phyloP scores from a whole-genome alignment of 2,888 invertebrate species.

The Baccha elongata region DNA sequence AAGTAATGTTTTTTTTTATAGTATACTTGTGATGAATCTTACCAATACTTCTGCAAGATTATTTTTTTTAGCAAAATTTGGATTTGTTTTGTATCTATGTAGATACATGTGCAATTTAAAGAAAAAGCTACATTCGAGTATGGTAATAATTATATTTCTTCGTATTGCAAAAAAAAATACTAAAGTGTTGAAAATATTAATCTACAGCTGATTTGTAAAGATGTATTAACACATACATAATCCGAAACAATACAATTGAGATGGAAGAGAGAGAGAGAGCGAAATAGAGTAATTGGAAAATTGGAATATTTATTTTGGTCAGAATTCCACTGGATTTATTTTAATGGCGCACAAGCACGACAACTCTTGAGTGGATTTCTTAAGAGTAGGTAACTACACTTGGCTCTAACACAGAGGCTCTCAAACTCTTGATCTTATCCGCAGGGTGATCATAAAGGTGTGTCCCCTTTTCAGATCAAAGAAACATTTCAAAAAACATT shows the following conservation, averaged over 20 bases:
- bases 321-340: constrained; percentile 50
- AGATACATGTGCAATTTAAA: neutral
- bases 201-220: constrained; percentile 39
- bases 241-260: neutral
- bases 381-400: neutral
- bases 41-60: neutral
- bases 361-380: constrained; percentile 31
- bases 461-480: no score
- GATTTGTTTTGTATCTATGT: neutral
- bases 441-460: neutral
- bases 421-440: constrained; percentile 15
- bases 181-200: constrained; percentile 16
- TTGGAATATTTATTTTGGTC: constrained; percentile 40
- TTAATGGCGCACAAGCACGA: constrained; percentile 50
- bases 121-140: constrained; percentile 12
- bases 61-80: constrained; percentile 16
- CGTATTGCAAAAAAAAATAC: neutral
- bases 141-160: constrained; percentile 3
- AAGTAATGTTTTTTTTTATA: constrained; percentile 47
- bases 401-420: neutral
- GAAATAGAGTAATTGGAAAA: neutral
- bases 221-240: neutral
- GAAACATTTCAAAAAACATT: no score
- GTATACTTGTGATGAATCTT: no score
- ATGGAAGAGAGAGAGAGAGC: constrained; percentile 1